Base-by-base conservation (phyloP, 92 coral and sea anemone species). In the Epizoanthus ramosus region DNA sequence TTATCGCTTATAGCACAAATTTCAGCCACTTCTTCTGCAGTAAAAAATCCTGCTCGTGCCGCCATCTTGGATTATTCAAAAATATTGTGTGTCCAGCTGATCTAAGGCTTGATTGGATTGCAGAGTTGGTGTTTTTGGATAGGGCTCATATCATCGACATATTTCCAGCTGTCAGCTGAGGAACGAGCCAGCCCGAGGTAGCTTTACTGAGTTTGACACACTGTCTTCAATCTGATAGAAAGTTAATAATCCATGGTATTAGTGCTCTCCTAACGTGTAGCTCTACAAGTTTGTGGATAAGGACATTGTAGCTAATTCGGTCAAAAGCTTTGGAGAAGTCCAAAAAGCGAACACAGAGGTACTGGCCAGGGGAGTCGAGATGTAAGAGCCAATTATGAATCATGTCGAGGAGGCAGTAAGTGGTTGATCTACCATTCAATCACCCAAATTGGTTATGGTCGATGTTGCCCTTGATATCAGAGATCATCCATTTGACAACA, bases 21-120 rank as follows among this genome's bases (percentile, higher is more conserved):
- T 68, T 68, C 73, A 31, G 73, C 73, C 73, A 68, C 50, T 68
- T 68, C 73, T 68, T 68, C 73, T 31, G 73, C 73, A 43, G 73
- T 68, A 68, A 28, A 68, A 43, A 68, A 43, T 68, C 73, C 16
- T 28, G 47, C 70, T 22, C 70, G 41, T 7, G 70, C 23, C 31
- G 70, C 70, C 70, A 64, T 64, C 70, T 64, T 64, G 70, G 31
- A 64, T 37, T 64, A 4, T 64, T 64, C 31, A 64, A 33, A 22
- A 0, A 37, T 16, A 33, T 64, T 28, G 31, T 33, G 70, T 16
- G 70, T 64, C 35, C 70, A 64, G 41, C 33, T 64, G 18, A 22
- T 64, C 70, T 10, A 23, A 25, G 21, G 43, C 43, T 37, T 3
- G 43, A 37, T 37, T 3, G 43, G 43, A 37, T 37, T 37, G 6